Evolutionary conservation across 2,888 invertebrate genomes (phyloP).

Genomic region (Pycnomerus fuliginosus): DNA sequence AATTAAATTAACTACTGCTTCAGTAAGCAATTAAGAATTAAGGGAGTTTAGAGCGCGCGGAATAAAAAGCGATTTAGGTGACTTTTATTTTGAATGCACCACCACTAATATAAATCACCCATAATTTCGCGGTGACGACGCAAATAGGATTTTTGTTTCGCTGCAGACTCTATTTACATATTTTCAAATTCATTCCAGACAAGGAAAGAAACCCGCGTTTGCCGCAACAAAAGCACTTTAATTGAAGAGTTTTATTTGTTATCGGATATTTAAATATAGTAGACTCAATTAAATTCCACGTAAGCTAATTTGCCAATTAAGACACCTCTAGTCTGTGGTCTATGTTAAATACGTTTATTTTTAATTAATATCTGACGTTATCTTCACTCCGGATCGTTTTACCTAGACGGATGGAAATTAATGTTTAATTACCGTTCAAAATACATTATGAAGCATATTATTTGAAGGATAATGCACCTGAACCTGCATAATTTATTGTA

Average conservation of each 20-base stretch:
- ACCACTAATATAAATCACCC: conserved; percentile 38
- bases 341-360: conserved; percentile 9
- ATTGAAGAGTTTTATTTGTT: no score
- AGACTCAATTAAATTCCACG: no score
- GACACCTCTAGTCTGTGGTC: conserved; percentile 5
- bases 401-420: conserved; percentile 8
- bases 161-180: no score
- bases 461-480: no score
- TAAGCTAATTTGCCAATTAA: conserved; percentile 6
- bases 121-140: conserved; percentile 32
- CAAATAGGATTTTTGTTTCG: no score
- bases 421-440: conserved; percentile 7
- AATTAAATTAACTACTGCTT: conserved; percentile 56
- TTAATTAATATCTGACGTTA: conserved; percentile 16
- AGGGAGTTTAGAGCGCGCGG: conserved; percentile 50
- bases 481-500: no score
- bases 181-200: no score
- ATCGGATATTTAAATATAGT: no score
- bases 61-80: conserved; percentile 52
- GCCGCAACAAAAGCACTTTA: no score
- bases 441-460: no score
- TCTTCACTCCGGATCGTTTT: conserved; percentile 12
- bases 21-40: conserved; percentile 54
- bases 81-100: conserved; percentile 49
- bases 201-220: no score